Percentiles rank a stretch among this genome's conserved stretches.
These are phyloP conservation scores for Cydia pomonella DNA, from an alignment of 1,140 invertebrate species.

Conservation along the genomic window DNA sequence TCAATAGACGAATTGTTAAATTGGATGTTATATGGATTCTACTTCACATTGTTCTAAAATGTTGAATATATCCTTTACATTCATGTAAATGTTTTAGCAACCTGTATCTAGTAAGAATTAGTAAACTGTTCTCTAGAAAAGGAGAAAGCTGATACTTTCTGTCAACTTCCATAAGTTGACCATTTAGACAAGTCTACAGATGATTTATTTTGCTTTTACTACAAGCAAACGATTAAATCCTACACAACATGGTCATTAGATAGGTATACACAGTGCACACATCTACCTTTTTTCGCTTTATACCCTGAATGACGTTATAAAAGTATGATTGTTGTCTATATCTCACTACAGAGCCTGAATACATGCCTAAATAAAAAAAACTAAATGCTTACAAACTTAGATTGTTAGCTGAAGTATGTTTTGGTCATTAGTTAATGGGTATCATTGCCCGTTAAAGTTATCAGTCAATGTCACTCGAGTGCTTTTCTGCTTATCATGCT, in stretches of 20 bases:
- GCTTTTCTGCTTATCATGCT: conserved; percentile 2
- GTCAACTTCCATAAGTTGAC: background rate
- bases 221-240: background rate
- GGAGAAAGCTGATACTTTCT: background rate
- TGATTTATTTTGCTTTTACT: background rate
- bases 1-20: background rate
- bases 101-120: background rate
- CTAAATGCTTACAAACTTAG: background rate
- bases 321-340: too few relatives aligned
- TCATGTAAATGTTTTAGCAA: background rate
- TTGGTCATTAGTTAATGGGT: background rate
- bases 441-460: background rate
- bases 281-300: too few relatives aligned
- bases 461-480: background rate
- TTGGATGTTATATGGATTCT: background rate
- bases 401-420: background rate
- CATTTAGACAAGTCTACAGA: background rate
- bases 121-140: background rate
- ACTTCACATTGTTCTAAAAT: background rate
- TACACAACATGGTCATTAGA: too few relatives aligned
- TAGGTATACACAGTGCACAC: too few relatives aligned
- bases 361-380: background rate
- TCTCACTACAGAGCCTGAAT: too few relatives aligned
- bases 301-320: too few relatives aligned
- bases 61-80: background rate